These are phyloP conservation scores for Tipula unca DNA, from an alignment of 2,888 invertebrate species.

Conservation along the genomic window DNA sequence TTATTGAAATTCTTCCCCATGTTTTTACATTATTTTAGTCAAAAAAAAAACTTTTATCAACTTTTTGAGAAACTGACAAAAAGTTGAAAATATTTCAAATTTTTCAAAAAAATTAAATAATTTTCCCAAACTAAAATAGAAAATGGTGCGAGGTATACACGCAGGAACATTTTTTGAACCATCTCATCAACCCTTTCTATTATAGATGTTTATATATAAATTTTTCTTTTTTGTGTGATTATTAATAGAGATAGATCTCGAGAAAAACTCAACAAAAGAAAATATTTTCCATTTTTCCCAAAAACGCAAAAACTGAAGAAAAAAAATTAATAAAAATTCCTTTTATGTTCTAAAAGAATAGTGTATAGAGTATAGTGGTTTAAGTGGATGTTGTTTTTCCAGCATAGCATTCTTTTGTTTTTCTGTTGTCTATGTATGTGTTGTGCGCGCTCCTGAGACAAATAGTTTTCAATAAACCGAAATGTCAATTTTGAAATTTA, in stretches of 20 bases:
- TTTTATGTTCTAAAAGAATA: neutral
- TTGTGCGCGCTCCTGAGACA: neutral
- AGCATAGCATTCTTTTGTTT: neutral
- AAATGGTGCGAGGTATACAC: no score
- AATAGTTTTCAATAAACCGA: slow-evolving; percentile 14
- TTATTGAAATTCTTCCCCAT: neutral
- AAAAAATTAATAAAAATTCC: no score
- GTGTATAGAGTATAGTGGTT: neutral
- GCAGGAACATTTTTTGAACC: neutral
- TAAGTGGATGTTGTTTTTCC: slow-evolving; percentile 3
- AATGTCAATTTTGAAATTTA: neutral
- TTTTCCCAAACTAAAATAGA: neutral
- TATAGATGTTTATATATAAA: neutral
- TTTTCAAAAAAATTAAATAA: neutral
- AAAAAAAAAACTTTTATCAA: neutral
- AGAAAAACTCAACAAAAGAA: neutral
- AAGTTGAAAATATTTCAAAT: neutral
- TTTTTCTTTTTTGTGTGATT: neutral
- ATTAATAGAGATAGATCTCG: neutral
- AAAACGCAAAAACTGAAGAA: neutral
- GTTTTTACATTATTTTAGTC: neutral
- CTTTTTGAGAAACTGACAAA: neutral
- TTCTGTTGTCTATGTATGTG: neutral
- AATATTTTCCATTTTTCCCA: neutral
- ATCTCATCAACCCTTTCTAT: neutral